A percentile compares a stretch with the other conserved stretches of the same genome.
Evolutionary conservation across 2,797 vertebrate genomes (phyloP).

Genomic region (Pangasius macronema): DNA sequence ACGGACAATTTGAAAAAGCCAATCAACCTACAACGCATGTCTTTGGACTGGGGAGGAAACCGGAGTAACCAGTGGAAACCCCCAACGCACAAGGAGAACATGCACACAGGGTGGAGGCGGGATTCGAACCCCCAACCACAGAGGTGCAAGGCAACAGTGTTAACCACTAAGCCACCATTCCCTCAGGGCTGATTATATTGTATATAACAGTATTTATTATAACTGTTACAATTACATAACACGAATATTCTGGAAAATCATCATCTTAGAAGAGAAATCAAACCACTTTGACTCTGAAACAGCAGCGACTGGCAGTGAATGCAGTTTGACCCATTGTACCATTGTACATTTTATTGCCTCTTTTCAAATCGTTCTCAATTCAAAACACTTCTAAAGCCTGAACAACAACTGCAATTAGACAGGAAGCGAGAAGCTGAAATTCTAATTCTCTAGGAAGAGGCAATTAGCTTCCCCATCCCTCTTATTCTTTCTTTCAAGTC

Average conservation of each 20-base stretch:
- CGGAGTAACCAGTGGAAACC: too few relatives aligned
- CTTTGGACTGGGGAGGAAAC: too few relatives aligned
- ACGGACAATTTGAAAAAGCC: too few relatives aligned
- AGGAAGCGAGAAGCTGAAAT: constrained; percentile 42
- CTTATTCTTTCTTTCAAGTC: constrained; percentile 10
- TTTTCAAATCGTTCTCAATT: constrained; percentile 36
- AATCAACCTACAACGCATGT: too few relatives aligned
- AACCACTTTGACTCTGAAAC: constrained; percentile 2
- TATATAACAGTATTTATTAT: too few relatives aligned
- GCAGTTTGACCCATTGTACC: background rate
- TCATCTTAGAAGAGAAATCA: background rate
- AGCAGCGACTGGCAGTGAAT: background rate
- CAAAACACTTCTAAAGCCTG: constrained; percentile 46
- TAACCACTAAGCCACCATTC: too few relatives aligned
- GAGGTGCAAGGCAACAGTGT: too few relatives aligned
- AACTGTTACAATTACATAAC: too few relatives aligned
- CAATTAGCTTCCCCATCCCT: constrained; percentile 11
- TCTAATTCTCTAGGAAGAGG: constrained; percentile 24
- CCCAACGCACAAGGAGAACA: too few relatives aligned
- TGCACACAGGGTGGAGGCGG: too few relatives aligned
- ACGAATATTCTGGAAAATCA: background rate
- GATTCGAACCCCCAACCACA: too few relatives aligned
- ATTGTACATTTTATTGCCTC: constrained; percentile 37
- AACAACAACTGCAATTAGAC: constrained; percentile 42
- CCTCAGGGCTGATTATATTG: background rate